Evolutionary conservation across 1,140 invertebrate genomes (phyloP).

Genomic region (Heliconius himera): DNA sequence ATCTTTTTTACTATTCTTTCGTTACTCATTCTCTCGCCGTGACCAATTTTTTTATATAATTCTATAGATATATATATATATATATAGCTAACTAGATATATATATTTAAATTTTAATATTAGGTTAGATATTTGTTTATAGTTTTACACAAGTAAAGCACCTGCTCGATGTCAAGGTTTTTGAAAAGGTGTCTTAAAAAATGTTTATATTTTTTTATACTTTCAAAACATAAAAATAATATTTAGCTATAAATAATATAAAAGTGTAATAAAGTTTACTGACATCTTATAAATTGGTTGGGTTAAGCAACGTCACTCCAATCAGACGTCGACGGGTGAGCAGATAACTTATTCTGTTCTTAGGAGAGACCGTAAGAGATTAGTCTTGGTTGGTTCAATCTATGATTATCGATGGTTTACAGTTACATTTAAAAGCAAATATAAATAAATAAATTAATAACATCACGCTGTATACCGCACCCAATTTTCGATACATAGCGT

Average conservation of each 20-base stretch:
- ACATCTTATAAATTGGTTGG: neutral
- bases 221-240: too few species aligned
- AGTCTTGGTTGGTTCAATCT: neutral
- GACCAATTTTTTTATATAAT: too few species aligned
- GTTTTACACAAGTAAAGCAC: neutral
- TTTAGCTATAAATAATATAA: too few species aligned
- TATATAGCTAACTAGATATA: too few species aligned
- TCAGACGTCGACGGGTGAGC: neutral
- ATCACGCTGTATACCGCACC: too few species aligned
- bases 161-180: neutral
- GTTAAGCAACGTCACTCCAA: slow-evolving; percentile 2
- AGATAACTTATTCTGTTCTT: neutral
- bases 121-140: neutral
- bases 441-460: too few species aligned
- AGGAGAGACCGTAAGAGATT: neutral
- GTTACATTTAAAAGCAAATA: neutral
- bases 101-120: neutral
- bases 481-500: too few species aligned
- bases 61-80: too few species aligned
- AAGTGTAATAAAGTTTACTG: neutral
- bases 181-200: neutral
- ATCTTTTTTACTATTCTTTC: too few species aligned
- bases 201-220: neutral
- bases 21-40: too few species aligned
- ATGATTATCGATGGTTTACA: neutral